A percentile compares a stretch with the other conserved stretches of the same genome.
Evolutionary conservation across 2,888 invertebrate genomes (phyloP).

Genomic region (Eumacrocentrus americanus): DNA sequence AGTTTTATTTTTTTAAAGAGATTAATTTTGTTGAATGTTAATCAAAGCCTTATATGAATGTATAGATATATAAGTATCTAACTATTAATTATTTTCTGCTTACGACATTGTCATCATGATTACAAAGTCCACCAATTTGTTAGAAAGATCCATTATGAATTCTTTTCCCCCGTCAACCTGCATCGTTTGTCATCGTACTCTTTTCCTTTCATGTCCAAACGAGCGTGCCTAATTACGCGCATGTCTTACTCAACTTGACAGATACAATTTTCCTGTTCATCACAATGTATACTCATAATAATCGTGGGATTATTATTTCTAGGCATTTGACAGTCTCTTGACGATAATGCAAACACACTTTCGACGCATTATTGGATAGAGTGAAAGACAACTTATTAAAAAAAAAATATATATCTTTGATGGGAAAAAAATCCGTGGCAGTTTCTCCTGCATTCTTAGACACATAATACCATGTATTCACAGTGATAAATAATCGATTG

Average conservation of each 20-base stretch:
- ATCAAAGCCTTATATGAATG: no score
- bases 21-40: neutral
- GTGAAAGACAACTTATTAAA: neutral
- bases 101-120: neutral
- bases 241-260: slow-evolving; percentile 2
- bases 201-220: neutral
- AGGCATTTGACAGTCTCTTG: neutral
- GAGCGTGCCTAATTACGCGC: neutral
- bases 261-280: slow-evolving; percentile 16
- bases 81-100: neutral
- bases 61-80: no score
- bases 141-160: neutral
- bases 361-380: neutral
- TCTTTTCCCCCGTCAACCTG: neutral
- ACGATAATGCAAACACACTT: neutral
- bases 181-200: neutral
- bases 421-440: neutral
- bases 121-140: neutral
- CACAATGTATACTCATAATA: slow-evolving; percentile 3
- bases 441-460: no score
- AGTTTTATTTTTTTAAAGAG: neutral
- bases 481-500: no score
- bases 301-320: neutral
- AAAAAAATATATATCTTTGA: neutral
- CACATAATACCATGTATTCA: no score